Evolutionary conservation across 2,888 invertebrate genomes (phyloP), one percentile per base, ranked within the genome.

Genomic region (Lysandra bellargus): DNA sequence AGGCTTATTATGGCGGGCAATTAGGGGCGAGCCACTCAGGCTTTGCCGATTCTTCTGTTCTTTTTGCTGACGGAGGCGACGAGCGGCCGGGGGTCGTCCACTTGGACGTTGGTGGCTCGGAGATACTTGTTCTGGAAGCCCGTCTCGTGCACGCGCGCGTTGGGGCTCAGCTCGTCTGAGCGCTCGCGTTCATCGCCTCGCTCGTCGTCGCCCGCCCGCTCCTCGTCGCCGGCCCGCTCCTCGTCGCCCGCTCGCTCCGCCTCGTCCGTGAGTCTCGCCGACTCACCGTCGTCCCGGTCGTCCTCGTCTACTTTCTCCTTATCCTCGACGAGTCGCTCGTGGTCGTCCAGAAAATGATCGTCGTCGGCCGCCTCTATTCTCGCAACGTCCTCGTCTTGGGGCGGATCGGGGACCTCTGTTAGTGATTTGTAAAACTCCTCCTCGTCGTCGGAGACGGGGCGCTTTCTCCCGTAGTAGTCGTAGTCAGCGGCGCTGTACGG

Each of bases 391-490:
- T 89, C 84, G 81, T 93, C 90, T 57, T 85, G 82, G 0, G 94
- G 92, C 1, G 94, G 94, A 1, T 90, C 84, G 0, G 95, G 92
- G 4, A 91, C 83, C 4, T 69, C 69, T 0, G 89, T 91, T 49
- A 92, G 83, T 2, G 85, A 84, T 81, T 86, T 85, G 83, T 85
- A 92, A 81, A 85, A 87, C 79, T 90, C 84, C 81, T 95, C 94
- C 82, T 94, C 92, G 23, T 91, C 86, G 0, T 91, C 86, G 0
- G 94, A 93, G 53, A 90, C 84, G 0, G 91, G 90, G 2, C 88
- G 81, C 80, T 90, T 89, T 2, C 88, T 87, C 3, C 93, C 94
- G 83, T 86, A 92, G 83, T 92, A 94, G 83, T 94, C 93, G 83
- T 90, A 93, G 79, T 91, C 89, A 0, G 88, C 91, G 4, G 88